A percentile compares a stretch with the other conserved stretches of the same genome.
phyloP scores from a whole-genome alignment of 1,140 invertebrate species.

The Harpegnathos saltator region DNA sequence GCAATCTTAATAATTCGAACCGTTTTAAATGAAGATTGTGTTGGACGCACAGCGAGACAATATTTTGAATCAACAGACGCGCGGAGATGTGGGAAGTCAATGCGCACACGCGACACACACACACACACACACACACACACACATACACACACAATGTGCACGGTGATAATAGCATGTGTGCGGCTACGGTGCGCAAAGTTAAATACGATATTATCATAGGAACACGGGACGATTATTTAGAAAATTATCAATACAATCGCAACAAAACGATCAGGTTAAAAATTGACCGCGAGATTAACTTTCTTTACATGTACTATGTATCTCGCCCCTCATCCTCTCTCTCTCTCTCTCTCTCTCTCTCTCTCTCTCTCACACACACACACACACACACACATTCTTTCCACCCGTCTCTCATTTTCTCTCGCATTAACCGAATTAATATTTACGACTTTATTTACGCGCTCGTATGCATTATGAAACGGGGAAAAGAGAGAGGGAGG shows the following conservation, averaged over 20 bases:
- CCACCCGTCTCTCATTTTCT: not conserved
- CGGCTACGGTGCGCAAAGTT: conserved; percentile 29
- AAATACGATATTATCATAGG: conserved; percentile 53
- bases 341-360: not conserved
- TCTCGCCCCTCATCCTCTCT: no score
- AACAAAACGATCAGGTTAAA: conserved; percentile 24
- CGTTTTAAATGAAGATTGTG: conserved; percentile 59
- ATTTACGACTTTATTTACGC: conserved; percentile 54
- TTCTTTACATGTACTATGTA: not conserved
- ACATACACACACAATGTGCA: conserved; percentile 38
- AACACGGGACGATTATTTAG: conserved; percentile 32
- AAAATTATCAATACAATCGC: conserved; percentile 46
- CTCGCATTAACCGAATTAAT: conserved; percentile 32
- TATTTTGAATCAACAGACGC: conserved; percentile 58
- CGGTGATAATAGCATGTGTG: conserved; percentile 43
- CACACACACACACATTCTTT: no score
- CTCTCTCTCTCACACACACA: not conserved
- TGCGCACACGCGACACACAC: conserved; percentile 48
- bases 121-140: conserved; percentile 45
- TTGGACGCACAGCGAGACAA: conserved; percentile 51
- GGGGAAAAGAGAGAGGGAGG: no score
- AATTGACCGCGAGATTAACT: conserved; percentile 44
- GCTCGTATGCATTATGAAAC: conserved; percentile 48
- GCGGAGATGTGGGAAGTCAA: conserved; percentile 40
- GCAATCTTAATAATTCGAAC: conserved; percentile 60